phyloP scores from a whole-genome alignment of 2,888 invertebrate species.

The Platycnemis pennipes region DNA sequence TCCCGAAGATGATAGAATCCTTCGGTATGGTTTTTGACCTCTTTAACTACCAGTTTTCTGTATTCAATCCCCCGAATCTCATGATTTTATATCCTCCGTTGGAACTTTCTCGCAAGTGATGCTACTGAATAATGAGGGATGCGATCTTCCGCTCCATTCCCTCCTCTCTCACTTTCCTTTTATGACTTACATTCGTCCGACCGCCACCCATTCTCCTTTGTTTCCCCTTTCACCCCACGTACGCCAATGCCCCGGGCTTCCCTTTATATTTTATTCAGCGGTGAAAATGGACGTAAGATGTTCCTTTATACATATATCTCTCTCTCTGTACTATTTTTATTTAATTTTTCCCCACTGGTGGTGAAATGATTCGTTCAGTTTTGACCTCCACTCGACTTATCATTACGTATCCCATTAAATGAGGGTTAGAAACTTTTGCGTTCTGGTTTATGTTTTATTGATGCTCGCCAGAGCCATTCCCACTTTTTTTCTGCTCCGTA shows the following conservation, averaged over 20 bases:
- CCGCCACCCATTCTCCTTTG: background rate
- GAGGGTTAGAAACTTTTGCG: background rate
- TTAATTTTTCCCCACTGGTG: background rate
- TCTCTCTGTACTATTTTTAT: background rate
- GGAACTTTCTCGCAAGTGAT: slow-evolving; percentile 20
- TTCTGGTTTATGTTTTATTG: slow-evolving; percentile 24
- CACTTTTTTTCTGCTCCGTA: background rate
- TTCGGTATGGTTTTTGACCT: background rate
- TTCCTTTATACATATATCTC: background rate
- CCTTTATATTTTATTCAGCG: slow-evolving; percentile 22
- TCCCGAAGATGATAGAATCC: background rate
- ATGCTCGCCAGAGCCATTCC: background rate
- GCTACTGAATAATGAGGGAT: slow-evolving; percentile 28
- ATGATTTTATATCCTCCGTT: background rate
- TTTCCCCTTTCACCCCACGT: background rate
- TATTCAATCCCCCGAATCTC: background rate
- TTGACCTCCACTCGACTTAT: background rate
- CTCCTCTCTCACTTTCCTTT: background rate
- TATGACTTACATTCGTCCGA: background rate
- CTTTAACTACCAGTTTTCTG: background rate
- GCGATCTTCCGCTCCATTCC: background rate
- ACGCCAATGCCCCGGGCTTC: background rate
- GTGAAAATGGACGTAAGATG: slow-evolving; percentile 12
- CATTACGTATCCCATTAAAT: slow-evolving; percentile 16
- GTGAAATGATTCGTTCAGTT: slow-evolving; percentile 22